Conservation (phyloP, 2,888 invertebrate genomes). For the Erebia epiphron region DNA sequence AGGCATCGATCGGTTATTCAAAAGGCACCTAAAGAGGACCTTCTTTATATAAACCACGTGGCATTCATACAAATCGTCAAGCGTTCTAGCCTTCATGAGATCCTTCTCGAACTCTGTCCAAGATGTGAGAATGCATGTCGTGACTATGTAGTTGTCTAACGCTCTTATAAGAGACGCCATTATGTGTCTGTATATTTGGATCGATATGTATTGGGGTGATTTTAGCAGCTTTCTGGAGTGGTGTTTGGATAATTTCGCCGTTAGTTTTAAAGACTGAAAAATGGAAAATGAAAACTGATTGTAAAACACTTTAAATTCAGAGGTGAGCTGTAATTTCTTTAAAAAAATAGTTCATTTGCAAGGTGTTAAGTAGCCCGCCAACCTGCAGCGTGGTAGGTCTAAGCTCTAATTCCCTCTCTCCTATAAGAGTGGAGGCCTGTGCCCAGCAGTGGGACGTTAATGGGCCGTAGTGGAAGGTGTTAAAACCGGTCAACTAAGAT, state of each 20-base stretch:
- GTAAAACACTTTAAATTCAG: not conserved
- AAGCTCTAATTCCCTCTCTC: no score
- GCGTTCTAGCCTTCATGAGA: conserved; percentile 84
- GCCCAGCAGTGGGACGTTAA: no score
- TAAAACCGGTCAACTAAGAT: no score
- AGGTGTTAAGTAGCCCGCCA: no score
- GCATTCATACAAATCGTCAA: conserved; percentile 88
- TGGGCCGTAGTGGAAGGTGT: no score
- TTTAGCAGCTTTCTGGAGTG: conserved; percentile 75
- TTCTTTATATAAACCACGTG: conserved; percentile 90
- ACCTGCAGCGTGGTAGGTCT: no score
- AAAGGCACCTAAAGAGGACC: conserved; percentile 87
- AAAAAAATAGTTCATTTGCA: no score
- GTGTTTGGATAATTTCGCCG: conserved; percentile 76
- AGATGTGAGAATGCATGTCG: conserved; percentile 88
- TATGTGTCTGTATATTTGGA: conserved; percentile 88
- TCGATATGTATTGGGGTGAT: conserved; percentile 87
- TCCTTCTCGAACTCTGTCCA: conserved; percentile 89
- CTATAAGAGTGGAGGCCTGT: no score
- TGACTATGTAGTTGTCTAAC: conserved; percentile 89
- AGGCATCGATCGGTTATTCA: conserved; percentile 87
- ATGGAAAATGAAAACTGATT: not conserved
- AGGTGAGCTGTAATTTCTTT: no score
- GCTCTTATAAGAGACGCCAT: conserved; percentile 90
- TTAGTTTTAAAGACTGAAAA: conserved; percentile 83